A percentile compares a stretch with the other conserved stretches of the same genome.
Conservation (phyloP, 2,888 invertebrate genomes). For the Cheilosia vernalis region DNA sequence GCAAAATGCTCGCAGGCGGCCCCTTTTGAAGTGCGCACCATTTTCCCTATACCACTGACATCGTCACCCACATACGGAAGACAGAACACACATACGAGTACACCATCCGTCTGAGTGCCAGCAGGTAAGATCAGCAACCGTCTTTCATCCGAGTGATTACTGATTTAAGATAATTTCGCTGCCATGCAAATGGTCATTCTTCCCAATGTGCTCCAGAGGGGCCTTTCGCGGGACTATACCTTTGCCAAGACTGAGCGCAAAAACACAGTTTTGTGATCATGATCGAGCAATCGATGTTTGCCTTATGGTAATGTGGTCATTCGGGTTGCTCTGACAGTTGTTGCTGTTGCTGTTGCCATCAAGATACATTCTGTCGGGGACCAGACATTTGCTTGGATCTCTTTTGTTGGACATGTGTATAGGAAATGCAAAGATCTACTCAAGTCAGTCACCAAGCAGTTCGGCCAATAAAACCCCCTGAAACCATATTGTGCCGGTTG, state of each 20-base stretch:
- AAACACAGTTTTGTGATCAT: conserved; percentile 59
- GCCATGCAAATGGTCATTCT: conserved; percentile 43
- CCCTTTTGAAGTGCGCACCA: conserved; percentile 46
- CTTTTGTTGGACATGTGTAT: conserved; percentile 63
- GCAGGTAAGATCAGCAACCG: conserved; percentile 45
- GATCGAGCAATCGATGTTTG: conserved; percentile 71
- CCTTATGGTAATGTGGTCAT: conserved; percentile 72
- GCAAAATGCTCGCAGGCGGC: conserved; percentile 34
- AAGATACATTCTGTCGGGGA: conserved; percentile 49
- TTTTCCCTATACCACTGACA: conserved; percentile 50
- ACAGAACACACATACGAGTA: conserved; percentile 22
- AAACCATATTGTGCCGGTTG: conserved; percentile 46
- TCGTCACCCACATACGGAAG: conserved; percentile 70
- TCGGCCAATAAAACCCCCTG: conserved; percentile 21
- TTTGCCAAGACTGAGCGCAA: conserved; percentile 4
- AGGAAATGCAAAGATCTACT: conserved; percentile 57
- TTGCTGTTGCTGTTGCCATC: conserved; percentile 48
- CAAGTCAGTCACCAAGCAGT: conserved; percentile 25
- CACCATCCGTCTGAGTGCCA: conserved; percentile 31
- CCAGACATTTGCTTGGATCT: conserved; percentile 50
- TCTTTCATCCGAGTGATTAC: conserved; percentile 40
- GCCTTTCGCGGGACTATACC: conserved; percentile 38
- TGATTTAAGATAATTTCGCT: conserved; percentile 57
- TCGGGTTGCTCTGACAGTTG: conserved; percentile 44
- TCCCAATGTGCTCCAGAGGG: conserved; percentile 35